Conservation (phyloP, 2,113 vertebrate species). For the Megaleporinus macrocephalus region DNA sequence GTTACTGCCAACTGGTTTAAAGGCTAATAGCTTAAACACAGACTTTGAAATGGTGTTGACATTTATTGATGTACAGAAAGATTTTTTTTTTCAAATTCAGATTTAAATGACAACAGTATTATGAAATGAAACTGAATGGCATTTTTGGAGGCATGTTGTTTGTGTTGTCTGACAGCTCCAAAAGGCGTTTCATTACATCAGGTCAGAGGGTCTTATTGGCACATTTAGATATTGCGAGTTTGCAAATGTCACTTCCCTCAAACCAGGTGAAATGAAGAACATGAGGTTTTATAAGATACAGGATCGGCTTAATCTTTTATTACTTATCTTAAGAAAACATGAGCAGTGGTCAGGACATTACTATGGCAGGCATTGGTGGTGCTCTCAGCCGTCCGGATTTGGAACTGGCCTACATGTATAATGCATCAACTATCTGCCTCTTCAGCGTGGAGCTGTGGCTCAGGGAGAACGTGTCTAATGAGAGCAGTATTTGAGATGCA, state of each 20-base stretch:
- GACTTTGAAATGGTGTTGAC: not conserved
- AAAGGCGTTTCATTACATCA: not conserved
- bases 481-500: constrained; percentile 46
- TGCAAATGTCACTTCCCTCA: not conserved
- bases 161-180: not conserved
- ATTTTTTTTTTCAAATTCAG: not conserved
- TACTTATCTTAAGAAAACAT: constrained; percentile 28
- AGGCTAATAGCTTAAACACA: not conserved
- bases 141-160: not conserved
- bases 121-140: not conserved
- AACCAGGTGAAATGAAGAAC: not conserved
- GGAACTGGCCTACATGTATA: constrained; percentile 37
- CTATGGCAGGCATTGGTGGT: constrained; percentile 4
- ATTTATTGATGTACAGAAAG: not conserved
- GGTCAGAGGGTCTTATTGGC: not conserved
- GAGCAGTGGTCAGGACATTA: constrained; percentile 14
- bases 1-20: not conserved
- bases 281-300: not conserved
- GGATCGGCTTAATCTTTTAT: constrained; percentile 3
- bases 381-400: constrained; percentile 16
- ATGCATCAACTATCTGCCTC: constrained; percentile 26
- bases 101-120: not conserved
- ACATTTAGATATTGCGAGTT: not conserved
- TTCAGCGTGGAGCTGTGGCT: constrained; percentile 34
- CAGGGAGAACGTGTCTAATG: constrained; percentile 44